Evolutionary conservation across 2,113 vertebrate species (phyloP), one percentile per base, ranked within the genome.

Genomic region (Nerophis ophidion): DNA sequence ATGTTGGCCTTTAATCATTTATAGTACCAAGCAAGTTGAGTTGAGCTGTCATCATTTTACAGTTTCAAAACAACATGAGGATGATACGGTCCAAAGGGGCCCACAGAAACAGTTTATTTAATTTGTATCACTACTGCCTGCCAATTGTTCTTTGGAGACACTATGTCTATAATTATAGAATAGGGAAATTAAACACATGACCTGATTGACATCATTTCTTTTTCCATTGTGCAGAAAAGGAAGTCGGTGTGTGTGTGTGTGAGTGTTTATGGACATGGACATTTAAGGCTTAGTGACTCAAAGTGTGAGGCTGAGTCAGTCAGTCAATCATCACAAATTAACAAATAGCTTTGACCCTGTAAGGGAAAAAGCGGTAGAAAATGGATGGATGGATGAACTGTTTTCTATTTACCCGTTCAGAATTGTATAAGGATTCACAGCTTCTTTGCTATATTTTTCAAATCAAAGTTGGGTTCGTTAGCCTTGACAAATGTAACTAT

Each of bases 111-210:
- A 56, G 8, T 26, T 26, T 26, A 26, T 26, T 26, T 26, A 26
- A 26, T 26, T 26, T 26, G 26, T 26, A 26, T 26, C 26, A 26
- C 26, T 26, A 26, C 2, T 26, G 26, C 26, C 26, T 26, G 26
- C 34, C n/a, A 12, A 44, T 44, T 12, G 6, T 26, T 52, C 6
- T 61, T 42, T 58, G 8, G 10, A 11, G 12, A 38, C 36, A 7
- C 51, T 49, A 36, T 33, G 57, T 65, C 8, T 5, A n/a, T 66
- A 47, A 60, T 49, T 72, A 67, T 60, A 70, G 56, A 66, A 81
- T 73, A 61, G 58, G 71, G 78, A 82, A 79, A 72, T 73, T 56
- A 81, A 76, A 78, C 74, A 57, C 68, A 79, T 70, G 64, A n/a
- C n/a, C n/a, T n/a, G n/a, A 34, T 33, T 79, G 75, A 76, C 72